Evolutionary conservation across 2,113 vertebrate species (phyloP), one percentile per base, ranked within the genome.

Genomic region (Entomyzon cyanotis): DNA sequence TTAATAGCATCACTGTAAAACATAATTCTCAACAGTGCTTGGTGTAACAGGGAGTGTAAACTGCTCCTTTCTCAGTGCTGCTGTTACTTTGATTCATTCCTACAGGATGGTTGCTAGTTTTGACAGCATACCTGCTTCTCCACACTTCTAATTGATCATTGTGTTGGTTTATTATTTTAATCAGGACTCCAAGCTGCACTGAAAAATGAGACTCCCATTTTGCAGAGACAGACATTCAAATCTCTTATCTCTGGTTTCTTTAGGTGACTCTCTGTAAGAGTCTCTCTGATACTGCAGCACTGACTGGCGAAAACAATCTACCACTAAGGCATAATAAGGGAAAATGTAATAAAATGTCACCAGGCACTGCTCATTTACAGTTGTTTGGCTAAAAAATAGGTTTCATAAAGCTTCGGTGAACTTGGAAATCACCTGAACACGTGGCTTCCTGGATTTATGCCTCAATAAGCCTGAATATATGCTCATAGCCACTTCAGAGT

Each of bases 381-480:
- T 96, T 97, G 92, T 97, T 97, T 96, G 97, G 95, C 73, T 97
- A 97, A 98, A 97, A 97, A 97, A 97, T 97, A 93, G 94, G 84
- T 97, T 97, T 98, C 95, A 98, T 98, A 98, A 97, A 97, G 95
- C 58, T 91, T 84, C 37, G 88, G 85, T 53, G 53, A 93, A 95
- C 86, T 95, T 94, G 58, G 58, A 83, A 97, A 93, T 83, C 95
- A 96, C 84, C 93, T 91, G 87, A 93, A 90, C 91, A 67, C 55
- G 12, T 79, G 84, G 53, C 62, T 95, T 62, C 87, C 81, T 59
- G 92, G 96, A 97, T 97, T 96, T 94, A 96, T 97, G 83, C 60
- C 77, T 92, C 89, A 97, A 96, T 98, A 97, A 97, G 78, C 49
- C 41, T 78, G 59, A 84, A 75, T 95, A 88, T 95, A 91, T 95